These are phyloP conservation scores for Propithecus deckenii DNA, from an alignment of 2,797 vertebrate genomes.

Conservation along the genomic window DNA sequence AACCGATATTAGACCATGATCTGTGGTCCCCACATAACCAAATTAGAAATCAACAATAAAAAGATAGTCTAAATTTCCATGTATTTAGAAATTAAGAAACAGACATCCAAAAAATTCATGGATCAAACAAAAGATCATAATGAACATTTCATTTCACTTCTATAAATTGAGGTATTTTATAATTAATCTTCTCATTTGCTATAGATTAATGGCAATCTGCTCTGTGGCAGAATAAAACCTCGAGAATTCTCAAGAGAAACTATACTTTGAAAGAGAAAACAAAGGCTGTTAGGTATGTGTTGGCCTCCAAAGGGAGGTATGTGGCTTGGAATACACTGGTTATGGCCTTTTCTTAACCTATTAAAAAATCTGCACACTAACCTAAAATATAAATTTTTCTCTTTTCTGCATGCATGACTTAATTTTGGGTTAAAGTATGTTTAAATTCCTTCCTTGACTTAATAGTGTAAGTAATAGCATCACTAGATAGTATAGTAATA, in stretches of 20 bases:
- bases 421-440: not conserved
- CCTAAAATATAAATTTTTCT: not conserved
- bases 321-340: not conserved
- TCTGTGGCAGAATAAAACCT: not conserved
- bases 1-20: not conserved
- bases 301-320: not conserved
- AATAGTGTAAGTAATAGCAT: not conserved
- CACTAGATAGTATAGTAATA: not conserved
- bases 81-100: not conserved
- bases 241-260: not conserved
- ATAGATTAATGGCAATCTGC: not conserved
- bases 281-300: not conserved
- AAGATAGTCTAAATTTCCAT: not conserved
- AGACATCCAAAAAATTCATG: not conserved
- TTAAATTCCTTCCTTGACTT: constrained; percentile 16
- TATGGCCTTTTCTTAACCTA: not conserved
- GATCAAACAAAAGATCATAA: not conserved
- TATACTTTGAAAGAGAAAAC: not conserved
- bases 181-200: not conserved
- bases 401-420: not conserved
- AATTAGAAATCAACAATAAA: constrained; percentile 7
- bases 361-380: not conserved
- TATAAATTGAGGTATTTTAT: not conserved
- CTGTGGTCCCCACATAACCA: not conserved
- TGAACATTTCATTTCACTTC: not conserved